A percentile compares a stretch with the other conserved stretches of the same genome.
Conservation (phyloP, 2,113 vertebrate genomes). For the Halcyon malimbica region DNA sequence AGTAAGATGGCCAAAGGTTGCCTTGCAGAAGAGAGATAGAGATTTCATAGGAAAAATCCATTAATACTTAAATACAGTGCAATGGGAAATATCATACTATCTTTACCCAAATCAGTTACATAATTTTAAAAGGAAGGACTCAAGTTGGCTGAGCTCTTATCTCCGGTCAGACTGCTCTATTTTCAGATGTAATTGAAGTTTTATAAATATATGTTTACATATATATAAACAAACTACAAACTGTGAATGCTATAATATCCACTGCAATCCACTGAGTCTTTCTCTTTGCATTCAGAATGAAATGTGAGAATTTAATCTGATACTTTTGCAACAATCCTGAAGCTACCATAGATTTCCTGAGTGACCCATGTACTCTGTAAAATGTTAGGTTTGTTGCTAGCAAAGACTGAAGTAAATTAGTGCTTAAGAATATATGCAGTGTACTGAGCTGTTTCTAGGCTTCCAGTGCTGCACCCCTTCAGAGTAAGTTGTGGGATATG, state of each 20-base stretch:
- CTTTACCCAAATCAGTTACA: constrained; percentile 51
- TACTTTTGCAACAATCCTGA: neutral
- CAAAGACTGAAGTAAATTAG: neutral
- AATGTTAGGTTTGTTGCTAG: neutral
- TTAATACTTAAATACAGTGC: constrained; percentile 54
- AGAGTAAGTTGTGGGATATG: neutral
- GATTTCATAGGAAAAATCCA: constrained; percentile 53
- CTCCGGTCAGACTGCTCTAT: constrained; percentile 24
- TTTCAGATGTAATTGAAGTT: constrained; percentile 51
- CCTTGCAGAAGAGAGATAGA: constrained; percentile 54
- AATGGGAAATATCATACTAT: constrained; percentile 51
- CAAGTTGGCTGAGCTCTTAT: constrained; percentile 27
- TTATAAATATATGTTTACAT: neutral
- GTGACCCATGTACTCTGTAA: neutral
- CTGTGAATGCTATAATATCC: neutral
- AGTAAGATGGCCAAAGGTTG: constrained; percentile 26
- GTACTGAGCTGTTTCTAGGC: neutral
- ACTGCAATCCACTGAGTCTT: neutral
- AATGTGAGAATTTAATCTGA: constrained; percentile 24
- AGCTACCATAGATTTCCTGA: neutral
- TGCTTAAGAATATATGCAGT: neutral
- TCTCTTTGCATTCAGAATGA: neutral
- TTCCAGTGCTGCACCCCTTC: neutral
- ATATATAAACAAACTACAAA: constrained; percentile 11
- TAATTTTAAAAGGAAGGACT: constrained; percentile 55